phyloP scores from a whole-genome alignment of 2,113 vertebrate genomes.

The Heteronetta atricapilla region DNA sequence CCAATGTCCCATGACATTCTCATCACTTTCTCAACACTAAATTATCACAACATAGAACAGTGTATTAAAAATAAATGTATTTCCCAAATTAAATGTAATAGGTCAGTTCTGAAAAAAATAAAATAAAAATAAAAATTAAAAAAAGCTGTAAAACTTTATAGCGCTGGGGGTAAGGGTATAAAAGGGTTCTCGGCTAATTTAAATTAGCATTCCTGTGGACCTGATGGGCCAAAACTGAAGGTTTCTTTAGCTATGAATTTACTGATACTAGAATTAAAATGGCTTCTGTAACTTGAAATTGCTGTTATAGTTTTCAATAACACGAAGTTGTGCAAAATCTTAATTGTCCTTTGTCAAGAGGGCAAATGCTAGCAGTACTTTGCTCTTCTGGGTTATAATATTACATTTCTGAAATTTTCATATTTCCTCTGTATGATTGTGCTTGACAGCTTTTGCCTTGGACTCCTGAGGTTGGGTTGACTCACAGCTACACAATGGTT shows the following conservation, averaged over 20 bases:
- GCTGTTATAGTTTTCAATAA: background rate
- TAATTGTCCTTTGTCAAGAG: background rate
- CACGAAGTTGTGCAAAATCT: background rate
- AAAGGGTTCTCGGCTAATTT: background rate
- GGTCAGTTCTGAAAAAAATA: background rate
- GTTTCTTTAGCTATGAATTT: background rate
- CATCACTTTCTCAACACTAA: background rate
- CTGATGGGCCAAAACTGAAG: background rate
- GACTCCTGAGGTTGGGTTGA: background rate
- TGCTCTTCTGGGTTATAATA: background rate
- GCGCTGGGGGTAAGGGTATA: background rate
- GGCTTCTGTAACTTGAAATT: background rate
- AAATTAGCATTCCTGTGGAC: background rate
- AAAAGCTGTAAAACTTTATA: background rate
- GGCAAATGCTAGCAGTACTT: background rate
- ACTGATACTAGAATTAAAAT: background rate
- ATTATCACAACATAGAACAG: background rate
- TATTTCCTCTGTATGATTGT: background rate
- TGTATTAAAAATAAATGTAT: background rate
- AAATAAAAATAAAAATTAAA: background rate
- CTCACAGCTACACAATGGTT: background rate
- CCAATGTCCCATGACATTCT: background rate
- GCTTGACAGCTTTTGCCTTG: background rate
- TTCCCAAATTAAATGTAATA: slow-evolving; percentile 1
- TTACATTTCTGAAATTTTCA: background rate